Evolutionary conservation across 2,888 invertebrate species (phyloP).

Genomic region (Drosophila monieri): DNA sequence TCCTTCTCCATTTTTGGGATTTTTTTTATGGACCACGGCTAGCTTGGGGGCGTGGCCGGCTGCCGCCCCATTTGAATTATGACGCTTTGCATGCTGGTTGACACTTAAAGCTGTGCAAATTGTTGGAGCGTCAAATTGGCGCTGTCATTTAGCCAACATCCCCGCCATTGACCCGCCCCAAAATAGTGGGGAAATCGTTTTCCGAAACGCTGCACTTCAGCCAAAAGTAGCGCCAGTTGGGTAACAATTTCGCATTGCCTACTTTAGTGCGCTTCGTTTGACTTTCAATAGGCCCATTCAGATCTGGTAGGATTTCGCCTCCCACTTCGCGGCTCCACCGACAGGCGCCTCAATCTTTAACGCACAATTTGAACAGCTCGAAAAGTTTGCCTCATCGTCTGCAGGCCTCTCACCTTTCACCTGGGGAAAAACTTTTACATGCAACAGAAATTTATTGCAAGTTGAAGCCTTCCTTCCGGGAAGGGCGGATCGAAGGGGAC

Average conservation of each 20-base stretch:
- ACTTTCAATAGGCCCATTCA: conserved; percentile 70
- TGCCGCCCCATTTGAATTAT: conserved; percentile 64
- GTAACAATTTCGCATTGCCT: conserved; percentile 58
- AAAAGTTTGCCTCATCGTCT: conserved; percentile 44
- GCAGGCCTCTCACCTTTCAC: background rate
- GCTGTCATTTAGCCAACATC: conserved; percentile 54
- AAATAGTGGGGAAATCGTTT: conserved; percentile 37
- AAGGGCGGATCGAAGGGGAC: conserved; percentile 10
- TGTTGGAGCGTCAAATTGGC: conserved; percentile 79
- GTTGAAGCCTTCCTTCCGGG: conserved; percentile 25
- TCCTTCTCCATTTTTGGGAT: background rate
- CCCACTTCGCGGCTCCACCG: background rate
- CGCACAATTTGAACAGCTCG: conserved; percentile 71
- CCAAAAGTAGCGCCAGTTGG: conserved; percentile 25
- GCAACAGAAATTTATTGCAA: conserved; percentile 46
- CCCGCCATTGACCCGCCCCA: background rate
- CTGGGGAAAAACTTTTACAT: conserved; percentile 28
- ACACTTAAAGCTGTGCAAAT: conserved; percentile 79
- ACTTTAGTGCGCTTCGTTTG: conserved; percentile 71
- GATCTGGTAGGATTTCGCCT: conserved; percentile 18
- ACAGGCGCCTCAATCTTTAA: conserved; percentile 62
- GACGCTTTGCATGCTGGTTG: conserved; percentile 77
- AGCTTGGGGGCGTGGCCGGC: conserved; percentile 13
- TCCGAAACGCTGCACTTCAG: conserved; percentile 50
- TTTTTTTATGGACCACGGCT: conserved; percentile 2